Evolutionary conservation across 2,888 invertebrate species (phyloP).

Genomic region (Steromphala cineraria): DNA sequence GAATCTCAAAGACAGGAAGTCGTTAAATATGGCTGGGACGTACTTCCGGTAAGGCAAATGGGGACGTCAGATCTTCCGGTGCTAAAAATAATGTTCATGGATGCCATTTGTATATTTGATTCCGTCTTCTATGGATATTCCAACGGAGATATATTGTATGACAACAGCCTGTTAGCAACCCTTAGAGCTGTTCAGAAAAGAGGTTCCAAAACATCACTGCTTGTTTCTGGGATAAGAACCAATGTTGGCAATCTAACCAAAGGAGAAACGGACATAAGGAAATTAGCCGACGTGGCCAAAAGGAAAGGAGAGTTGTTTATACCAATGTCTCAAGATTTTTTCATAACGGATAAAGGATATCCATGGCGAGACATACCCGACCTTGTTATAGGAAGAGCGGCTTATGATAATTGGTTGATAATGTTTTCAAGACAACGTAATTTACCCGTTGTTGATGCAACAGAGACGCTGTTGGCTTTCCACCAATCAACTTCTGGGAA

Average conservation of each 20-base stretch:
- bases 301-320: conserved; percentile 54
- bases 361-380: conserved; percentile 65
- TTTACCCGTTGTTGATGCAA: conserved; percentile 54
- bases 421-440: conserved; percentile 48
- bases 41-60: conserved; percentile 41
- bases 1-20: conserved; percentile 29
- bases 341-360: conserved; percentile 57
- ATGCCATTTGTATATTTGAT: conserved; percentile 50
- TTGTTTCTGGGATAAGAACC: conserved; percentile 36
- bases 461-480: conserved; percentile 56
- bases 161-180: conserved; percentile 46
- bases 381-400: conserved; percentile 64
- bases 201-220: conserved; percentile 32
- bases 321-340: conserved; percentile 61
- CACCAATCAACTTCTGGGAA: conserved; percentile 66
- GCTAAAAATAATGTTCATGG: conserved; percentile 61
- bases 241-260: conserved; percentile 56
- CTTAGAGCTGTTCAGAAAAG: conserved; percentile 34
- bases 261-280: conserved; percentile 43
- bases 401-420: conserved; percentile 68
- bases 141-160: conserved; percentile 66
- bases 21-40: conserved; percentile 44
- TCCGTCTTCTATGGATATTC: conserved; percentile 59
- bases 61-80: conserved; percentile 57
- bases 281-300: conserved; percentile 41